Evolutionary conservation across 2,888 invertebrate species (phyloP).

Genomic region (Nebria brevicollis): DNA sequence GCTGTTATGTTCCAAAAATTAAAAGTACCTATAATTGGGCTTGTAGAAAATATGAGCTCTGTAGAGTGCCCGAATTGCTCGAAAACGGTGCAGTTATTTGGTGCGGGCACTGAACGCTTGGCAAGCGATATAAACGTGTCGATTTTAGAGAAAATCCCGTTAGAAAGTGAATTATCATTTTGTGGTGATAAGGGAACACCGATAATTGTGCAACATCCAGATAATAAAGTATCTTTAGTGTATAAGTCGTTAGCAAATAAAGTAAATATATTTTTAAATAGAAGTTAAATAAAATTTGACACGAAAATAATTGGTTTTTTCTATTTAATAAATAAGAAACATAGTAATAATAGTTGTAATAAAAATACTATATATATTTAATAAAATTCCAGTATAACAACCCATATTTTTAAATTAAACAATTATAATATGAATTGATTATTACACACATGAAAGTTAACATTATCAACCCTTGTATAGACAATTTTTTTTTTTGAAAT

Average conservation of each 20-base stretch:
- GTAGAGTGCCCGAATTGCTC: slow-evolving; percentile 82
- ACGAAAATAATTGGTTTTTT: no score
- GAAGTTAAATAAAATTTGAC: slow-evolving; percentile 26
- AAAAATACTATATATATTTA: slow-evolving; percentile 44
- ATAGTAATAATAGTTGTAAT: slow-evolving; percentile 28
- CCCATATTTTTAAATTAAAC: slow-evolving; percentile 18
- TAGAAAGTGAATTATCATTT: slow-evolving; percentile 75
- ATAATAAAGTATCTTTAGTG: slow-evolving; percentile 52
- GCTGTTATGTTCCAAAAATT: slow-evolving; percentile 89
- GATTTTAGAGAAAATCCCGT: slow-evolving; percentile 77
- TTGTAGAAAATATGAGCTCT: slow-evolving; percentile 91
- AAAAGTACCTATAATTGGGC: slow-evolving; percentile 83
- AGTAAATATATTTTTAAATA: slow-evolving; percentile 36
- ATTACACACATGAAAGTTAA: not conserved
- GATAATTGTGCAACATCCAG: slow-evolving; percentile 74
- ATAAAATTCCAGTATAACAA: slow-evolving; percentile 44
- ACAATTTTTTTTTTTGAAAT: not conserved
- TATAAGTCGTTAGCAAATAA: slow-evolving; percentile 41
- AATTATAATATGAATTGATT: not conserved
- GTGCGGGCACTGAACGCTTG: slow-evolving; percentile 70
- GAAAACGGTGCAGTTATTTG: slow-evolving; percentile 78
- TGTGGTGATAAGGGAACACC: slow-evolving; percentile 81
- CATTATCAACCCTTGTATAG: not conserved
- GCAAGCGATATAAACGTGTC: slow-evolving; percentile 73
- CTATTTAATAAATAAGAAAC: not conserved